Conservation (phyloP, 2,797 vertebrate species). For the Leontopithecus rosalia region DNA sequence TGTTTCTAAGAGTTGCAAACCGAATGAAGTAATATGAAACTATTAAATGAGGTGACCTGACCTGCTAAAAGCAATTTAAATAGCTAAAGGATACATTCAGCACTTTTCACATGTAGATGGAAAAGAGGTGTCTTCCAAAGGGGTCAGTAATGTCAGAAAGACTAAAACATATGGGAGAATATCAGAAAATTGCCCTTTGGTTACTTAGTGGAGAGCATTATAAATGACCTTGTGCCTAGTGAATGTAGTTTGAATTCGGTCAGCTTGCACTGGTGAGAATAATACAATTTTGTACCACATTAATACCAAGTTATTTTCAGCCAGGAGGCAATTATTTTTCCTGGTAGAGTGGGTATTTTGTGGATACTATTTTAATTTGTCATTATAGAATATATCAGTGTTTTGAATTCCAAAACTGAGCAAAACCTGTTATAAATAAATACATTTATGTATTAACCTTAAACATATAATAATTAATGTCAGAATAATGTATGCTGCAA, state of each 20-base stretch:
- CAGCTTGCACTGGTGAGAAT: neutral
- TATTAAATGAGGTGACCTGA: constrained; percentile 75
- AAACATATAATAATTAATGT: neutral
- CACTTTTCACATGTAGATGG: constrained; percentile 60
- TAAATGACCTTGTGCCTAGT: constrained; percentile 51
- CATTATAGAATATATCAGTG: neutral
- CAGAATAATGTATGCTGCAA: neutral
- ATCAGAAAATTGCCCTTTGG: constrained; percentile 59
- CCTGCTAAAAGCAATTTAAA: constrained; percentile 77
- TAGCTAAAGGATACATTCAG: constrained; percentile 66
- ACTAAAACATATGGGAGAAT: constrained; percentile 51
- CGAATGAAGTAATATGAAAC: constrained; percentile 65
- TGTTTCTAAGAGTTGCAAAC: constrained; percentile 67
- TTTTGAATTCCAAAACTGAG: constrained; percentile 3
- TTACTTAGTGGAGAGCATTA: constrained; percentile 39
- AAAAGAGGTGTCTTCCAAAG: constrained; percentile 64
- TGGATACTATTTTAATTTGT: constrained; percentile 31
- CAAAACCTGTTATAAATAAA: neutral
- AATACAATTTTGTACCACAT: neutral
- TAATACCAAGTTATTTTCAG: constrained; percentile 48
- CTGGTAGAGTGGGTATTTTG: neutral
- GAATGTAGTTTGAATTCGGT: constrained; percentile 32
- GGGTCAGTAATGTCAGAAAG: constrained; percentile 63
- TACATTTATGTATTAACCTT: neutral
- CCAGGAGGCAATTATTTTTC: constrained; percentile 14